phyloP scores from a whole-genome alignment of 2,113 vertebrate genomes.

The Apus apus region DNA sequence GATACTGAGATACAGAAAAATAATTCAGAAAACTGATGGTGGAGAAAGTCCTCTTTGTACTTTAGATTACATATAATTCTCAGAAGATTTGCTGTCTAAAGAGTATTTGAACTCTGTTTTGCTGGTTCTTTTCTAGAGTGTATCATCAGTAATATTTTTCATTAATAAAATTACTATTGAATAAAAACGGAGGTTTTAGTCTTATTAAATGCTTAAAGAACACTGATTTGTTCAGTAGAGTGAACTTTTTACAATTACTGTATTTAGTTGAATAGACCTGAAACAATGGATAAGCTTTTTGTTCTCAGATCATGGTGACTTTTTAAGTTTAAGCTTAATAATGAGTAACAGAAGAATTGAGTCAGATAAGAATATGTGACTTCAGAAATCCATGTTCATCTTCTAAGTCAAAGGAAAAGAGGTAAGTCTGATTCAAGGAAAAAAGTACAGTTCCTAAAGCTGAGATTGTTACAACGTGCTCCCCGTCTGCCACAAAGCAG shows the following conservation, averaged over 20 bases:
- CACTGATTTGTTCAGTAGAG: neutral
- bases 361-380: neutral
- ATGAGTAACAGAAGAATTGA: neutral
- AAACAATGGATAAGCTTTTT: neutral
- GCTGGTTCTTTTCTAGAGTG: neutral
- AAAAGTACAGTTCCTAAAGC: neutral
- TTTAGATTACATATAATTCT: neutral
- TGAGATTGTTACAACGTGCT: no score
- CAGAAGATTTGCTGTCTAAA: neutral
- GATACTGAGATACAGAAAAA: neutral
- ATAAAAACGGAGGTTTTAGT: neutral
- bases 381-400: neutral
- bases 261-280: neutral
- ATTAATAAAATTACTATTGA: neutral
- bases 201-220: neutral
- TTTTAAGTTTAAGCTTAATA: neutral
- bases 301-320: neutral
- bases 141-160: neutral
- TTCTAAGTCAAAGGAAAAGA: neutral
- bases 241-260: neutral
- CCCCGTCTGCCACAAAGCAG: no score
- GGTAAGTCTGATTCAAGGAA: neutral
- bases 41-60: neutral
- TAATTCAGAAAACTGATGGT: neutral
- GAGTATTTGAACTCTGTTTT: neutral